Base-by-base conservation (phyloP, 2,113 vertebrate genomes). In the Poecilia latipinna region DNA sequence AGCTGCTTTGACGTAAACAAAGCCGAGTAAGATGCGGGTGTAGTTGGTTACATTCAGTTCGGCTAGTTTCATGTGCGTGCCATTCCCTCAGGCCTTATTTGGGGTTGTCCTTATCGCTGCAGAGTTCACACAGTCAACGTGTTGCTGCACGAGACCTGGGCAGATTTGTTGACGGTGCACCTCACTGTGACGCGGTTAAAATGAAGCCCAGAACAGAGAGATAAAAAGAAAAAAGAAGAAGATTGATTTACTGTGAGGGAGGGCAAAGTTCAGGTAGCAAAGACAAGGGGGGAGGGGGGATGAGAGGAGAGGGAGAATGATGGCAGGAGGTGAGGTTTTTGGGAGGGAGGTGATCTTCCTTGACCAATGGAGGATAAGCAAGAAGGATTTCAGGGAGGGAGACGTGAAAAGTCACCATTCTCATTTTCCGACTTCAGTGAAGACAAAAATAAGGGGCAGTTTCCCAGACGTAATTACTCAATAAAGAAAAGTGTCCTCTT, bases 61-160 rank as follows among this genome's bases (percentile, higher is more conserved):
- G 82, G 86, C 74, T 85, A 61, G 69, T 85, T 74, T 86, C 77
- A 65, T 72, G 79, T 64, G 75, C 82, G 78, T 66, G 75, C 83
- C 61, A 65, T 86, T 91, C 88, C 78, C 85, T 89, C 88, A 92
- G 88, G 79, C 93, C 93, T 93, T 94, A 93, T 94, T 94, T 94
- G 93, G 93, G 86, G 84, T 79, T 92, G 82, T 77, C 84, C 87
- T 10, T 65, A 39, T 75, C 44, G 80, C 82, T 86, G 70, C 75
- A 72, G 85, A 85, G 85, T 83, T 92, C 83, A 89, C 86, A 90
- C 88, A 88, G 86, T 82, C 87, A 83, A 83, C 88, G 89, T 92
- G 87, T 90, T 86, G 83, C 80, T 86, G 86, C 82, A 79, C 87
- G 79, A 81, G 83, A 84, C 80, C 77, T 76, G 79, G 79, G 70